A percentile compares a stretch with the other conserved stretches of the same genome.
phyloP scores from a whole-genome alignment of 2,888 invertebrate species.

The Xylocampa areola region DNA sequence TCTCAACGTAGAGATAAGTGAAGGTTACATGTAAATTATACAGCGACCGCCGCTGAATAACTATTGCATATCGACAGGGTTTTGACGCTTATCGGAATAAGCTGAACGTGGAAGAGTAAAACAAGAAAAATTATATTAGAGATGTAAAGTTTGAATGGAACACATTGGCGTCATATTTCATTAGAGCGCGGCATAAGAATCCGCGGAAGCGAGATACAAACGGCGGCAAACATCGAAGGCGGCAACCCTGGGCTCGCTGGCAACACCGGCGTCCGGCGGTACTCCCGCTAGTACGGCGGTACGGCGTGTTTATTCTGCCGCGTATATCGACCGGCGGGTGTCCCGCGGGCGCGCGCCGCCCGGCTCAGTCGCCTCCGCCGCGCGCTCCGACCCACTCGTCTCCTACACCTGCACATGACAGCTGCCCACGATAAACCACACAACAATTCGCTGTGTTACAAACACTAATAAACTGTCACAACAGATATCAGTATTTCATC shows the following conservation, averaged over 20 bases:
- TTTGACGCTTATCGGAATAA: constrained; percentile 42
- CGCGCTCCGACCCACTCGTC: constrained; percentile 72
- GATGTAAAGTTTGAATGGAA: constrained; percentile 54
- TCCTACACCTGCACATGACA: constrained; percentile 73
- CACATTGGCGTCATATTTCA: constrained; percentile 60
- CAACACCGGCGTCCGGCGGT: constrained; percentile 72
- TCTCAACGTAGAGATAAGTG: constrained; percentile 83
- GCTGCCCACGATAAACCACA: constrained; percentile 74
- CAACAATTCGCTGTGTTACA: constrained; percentile 68
- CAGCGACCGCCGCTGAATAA: constrained; percentile 60
- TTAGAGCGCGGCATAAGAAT: constrained; percentile 55
- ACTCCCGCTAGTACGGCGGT: constrained; percentile 82
- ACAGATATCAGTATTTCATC: constrained; percentile 50
- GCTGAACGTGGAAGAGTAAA: constrained; percentile 39
- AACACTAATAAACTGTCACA: constrained; percentile 65
- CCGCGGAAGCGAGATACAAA: constrained; percentile 66
- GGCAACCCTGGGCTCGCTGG: constrained; percentile 75
- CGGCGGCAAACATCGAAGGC: constrained; percentile 71
- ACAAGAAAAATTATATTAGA: constrained; percentile 34
- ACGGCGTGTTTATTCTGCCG: constrained; percentile 88
- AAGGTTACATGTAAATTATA: constrained; percentile 81
- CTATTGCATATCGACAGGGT: constrained; percentile 58
- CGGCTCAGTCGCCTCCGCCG: constrained; percentile 77
- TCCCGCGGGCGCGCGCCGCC: constrained; percentile 78
- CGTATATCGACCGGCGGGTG: constrained; percentile 86